phyloP scores from a whole-genome alignment of 2,797 vertebrate genomes.

The Characodon lateralis region DNA sequence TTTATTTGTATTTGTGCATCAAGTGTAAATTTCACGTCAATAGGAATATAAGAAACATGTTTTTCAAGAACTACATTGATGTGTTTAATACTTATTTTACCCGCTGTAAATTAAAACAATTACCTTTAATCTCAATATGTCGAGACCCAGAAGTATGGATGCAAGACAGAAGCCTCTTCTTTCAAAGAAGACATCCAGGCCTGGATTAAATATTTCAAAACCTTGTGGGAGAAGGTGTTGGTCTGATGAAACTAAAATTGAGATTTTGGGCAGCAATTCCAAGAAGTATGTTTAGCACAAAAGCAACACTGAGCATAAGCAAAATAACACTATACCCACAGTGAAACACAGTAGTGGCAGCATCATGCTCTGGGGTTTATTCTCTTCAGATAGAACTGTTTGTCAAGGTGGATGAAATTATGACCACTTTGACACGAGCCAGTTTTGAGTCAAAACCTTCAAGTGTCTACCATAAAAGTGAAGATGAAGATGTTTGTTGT shows the following conservation, averaged over 20 bases:
- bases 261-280: too few species aligned
- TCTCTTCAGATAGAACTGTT: background rate
- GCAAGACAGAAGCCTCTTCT: background rate
- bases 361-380: background rate
- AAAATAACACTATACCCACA: background rate
- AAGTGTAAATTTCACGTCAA: too few species aligned
- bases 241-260: too few species aligned
- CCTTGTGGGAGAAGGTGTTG: too few species aligned
- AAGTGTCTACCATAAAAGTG: background rate
- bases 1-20: too few species aligned
- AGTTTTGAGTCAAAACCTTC: background rate
- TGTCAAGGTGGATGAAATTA: background rate
- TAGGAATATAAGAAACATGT: too few species aligned
- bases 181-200: too few species aligned
- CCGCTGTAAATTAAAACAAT: background rate
- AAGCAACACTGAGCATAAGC: background rate
- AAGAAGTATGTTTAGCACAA: too few species aligned
- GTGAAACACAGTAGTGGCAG: too few species aligned
- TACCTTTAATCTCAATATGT: background rate
- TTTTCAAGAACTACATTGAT: background rate
- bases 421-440: background rate
- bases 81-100: background rate
- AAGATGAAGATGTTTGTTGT: background rate
- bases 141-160: background rate
- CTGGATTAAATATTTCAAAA: too few species aligned